Conservation (phyloP, 2,113 vertebrate genomes). For the Sorex araneus region DNA sequence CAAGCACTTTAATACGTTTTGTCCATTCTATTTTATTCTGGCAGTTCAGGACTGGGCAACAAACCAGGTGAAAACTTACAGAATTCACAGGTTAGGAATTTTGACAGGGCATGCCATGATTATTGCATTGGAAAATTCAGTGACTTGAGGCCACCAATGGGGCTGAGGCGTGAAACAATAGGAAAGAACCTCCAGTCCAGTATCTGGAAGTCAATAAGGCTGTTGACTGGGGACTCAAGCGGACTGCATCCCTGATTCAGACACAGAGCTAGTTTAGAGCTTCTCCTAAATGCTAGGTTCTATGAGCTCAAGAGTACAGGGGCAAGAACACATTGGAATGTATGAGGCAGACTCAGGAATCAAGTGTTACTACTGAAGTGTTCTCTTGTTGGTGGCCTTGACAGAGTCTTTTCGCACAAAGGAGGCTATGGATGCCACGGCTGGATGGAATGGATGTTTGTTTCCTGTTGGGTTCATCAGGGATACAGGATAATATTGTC, state of each 20-base stretch:
- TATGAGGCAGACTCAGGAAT: not conserved
- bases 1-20: not conserved
- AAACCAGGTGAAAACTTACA: not conserved
- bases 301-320: not conserved
- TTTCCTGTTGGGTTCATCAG: not conserved
- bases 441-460: not conserved
- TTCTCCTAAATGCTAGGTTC: not conserved
- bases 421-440: not conserved
- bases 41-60: not conserved
- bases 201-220: not conserved
- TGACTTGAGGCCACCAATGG: not conserved
- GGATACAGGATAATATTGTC: not conserved
- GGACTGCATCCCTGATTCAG: not conserved
- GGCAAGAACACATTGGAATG: not conserved
- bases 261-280: not conserved
- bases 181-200: not conserved
- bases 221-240: not conserved
- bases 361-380: not conserved
- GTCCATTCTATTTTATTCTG: not conserved
- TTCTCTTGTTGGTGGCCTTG: not conserved
- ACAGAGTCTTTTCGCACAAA: not conserved
- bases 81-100: not conserved
- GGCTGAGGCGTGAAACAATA: not conserved
- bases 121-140: not conserved
- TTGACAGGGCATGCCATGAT: not conserved